Evolutionary conservation across 2,888 invertebrate genomes (phyloP).

Genomic region (Orthosia gracilis): DNA sequence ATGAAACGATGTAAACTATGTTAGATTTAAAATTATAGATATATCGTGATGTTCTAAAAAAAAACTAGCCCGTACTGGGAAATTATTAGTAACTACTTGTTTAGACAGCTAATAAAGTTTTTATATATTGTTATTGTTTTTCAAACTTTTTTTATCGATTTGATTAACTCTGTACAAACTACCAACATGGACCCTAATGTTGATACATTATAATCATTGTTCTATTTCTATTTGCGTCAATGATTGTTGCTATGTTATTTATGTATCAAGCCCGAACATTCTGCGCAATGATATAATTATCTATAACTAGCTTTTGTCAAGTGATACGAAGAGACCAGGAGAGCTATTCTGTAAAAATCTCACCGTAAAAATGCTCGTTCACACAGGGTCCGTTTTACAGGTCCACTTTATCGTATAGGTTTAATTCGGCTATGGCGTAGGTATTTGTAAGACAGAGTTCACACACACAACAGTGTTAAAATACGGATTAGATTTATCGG

Average conservation of each 20-base stretch:
- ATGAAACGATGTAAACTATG: no score
- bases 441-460: no score
- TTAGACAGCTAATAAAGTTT: background rate
- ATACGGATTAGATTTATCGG: no score
- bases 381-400: no score
- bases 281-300: background rate
- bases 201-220: background rate
- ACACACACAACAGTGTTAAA: no score
- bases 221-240: background rate
- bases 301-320: background rate
- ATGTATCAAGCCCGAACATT: background rate
- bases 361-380: no score
- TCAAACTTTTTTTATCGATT: background rate
- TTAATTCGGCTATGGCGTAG: no score
- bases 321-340: no score
- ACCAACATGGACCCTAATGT: background rate
- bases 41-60: background rate
- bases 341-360: no score
- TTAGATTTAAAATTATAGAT: no score
- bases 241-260: background rate
- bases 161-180: slow-evolving; percentile 2
- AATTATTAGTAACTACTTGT: background rate
- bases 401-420: no score
- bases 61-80: background rate
- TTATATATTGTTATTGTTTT: background rate